A percentile compares a stretch with the other conserved stretches of the same genome.
Conservation (phyloP, 64 coral and sea anemone genomes). For the Montipora efflorescens region DNA sequence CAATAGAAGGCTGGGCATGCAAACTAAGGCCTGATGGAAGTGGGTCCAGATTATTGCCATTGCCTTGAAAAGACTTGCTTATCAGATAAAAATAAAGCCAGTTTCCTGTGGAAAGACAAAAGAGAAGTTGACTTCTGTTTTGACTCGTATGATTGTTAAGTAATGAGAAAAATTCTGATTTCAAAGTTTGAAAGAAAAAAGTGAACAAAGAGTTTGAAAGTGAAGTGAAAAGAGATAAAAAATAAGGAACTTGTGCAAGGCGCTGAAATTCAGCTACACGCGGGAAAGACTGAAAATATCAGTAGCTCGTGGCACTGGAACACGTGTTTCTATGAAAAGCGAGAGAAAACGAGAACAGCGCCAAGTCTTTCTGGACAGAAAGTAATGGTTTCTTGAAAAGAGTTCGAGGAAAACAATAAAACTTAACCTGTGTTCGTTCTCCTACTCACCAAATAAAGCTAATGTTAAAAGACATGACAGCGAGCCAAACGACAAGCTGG, state of each 20-base stretch:
- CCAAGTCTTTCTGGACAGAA: background rate
- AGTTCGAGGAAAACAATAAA: too few relatives aligned
- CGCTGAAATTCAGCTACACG: background rate
- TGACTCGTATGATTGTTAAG: too few relatives aligned
- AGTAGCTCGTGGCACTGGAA: background rate
- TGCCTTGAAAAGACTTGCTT: background rate
- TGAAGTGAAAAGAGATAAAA: too few relatives aligned
- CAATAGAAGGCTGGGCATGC: background rate
- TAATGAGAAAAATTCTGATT: background rate
- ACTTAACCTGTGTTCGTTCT: background rate
- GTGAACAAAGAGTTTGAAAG: too few relatives aligned
- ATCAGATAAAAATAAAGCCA: constrained; percentile 50
- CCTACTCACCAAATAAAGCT: constrained; percentile 74
- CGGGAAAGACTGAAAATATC: background rate
- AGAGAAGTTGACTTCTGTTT: background rate
- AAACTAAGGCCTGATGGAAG: background rate
- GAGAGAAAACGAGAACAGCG: background rate
- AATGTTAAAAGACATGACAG: constrained; percentile 70
- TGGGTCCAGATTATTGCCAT: background rate
- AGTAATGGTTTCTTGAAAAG: too few relatives aligned
- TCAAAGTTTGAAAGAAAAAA: background rate
- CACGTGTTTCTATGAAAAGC: background rate
- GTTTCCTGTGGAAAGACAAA: constrained; percentile 35
- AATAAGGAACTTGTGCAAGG: too few relatives aligned
- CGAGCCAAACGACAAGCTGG: constrained; percentile 74